Evolutionary conservation across 2,797 vertebrate species (phyloP).

Genomic region (Natrix natrix): DNA sequence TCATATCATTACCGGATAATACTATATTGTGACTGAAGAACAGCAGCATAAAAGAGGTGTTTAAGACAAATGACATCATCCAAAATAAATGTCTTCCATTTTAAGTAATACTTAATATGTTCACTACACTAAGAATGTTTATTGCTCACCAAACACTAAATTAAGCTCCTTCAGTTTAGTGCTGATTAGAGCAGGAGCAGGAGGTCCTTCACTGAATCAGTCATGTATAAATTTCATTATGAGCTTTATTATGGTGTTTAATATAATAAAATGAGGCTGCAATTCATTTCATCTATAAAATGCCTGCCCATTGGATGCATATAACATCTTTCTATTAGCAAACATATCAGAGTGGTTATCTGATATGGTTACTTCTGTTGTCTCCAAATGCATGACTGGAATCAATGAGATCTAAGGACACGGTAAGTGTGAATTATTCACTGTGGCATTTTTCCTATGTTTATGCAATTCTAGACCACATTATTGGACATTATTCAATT

Average conservation of each 20-base stretch:
- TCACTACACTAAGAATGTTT: neutral
- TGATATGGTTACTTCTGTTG: neutral
- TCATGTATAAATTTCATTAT: slow-evolving; percentile 17
- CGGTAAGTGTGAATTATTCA: neutral
- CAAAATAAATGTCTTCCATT: slow-evolving; percentile 5
- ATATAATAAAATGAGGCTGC: slow-evolving; percentile 7
- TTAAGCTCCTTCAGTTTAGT: slow-evolving; percentile 22
- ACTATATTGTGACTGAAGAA: neutral
- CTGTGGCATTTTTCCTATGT: neutral
- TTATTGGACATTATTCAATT: neutral
- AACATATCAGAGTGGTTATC: neutral
- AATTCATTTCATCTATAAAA: neutral
- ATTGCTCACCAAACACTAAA: neutral
- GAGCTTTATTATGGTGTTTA: slow-evolving; percentile 3
- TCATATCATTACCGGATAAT: neutral
- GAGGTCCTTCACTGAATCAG: neutral
- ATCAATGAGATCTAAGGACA: neutral
- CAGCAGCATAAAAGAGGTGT: neutral
- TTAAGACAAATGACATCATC: neutral
- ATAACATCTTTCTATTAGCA: neutral
- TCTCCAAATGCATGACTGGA: neutral
- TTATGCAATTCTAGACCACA: neutral
- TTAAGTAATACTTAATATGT: slow-evolving; percentile 6
- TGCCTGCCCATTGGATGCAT: accelerated
- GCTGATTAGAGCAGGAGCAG: neutral